Conservation (phyloP, 2,113 vertebrate species). For the Notechis scutatus region DNA sequence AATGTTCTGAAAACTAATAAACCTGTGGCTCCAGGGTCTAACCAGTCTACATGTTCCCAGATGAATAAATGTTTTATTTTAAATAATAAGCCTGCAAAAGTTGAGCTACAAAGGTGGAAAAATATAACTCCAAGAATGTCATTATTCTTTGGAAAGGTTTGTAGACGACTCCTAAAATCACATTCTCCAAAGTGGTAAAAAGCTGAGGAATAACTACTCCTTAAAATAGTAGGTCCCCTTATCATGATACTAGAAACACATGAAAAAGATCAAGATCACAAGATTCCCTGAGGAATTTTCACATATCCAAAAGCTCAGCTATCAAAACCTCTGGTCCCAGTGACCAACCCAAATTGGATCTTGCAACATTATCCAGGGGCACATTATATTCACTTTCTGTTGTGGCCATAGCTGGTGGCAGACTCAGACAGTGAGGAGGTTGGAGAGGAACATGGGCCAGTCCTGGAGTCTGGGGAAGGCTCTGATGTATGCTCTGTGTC, state of each 20-base stretch:
- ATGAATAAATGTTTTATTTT: not conserved
- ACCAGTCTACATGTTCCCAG: not conserved
- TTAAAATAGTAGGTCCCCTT: not conserved
- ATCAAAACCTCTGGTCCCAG: not conserved
- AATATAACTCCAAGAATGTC: not conserved
- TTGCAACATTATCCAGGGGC: too few species aligned
- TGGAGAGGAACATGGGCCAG: too few species aligned
- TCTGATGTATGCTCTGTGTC: too few species aligned
- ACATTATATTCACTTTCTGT: too few species aligned
- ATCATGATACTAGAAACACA: not conserved
- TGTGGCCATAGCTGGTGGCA: too few species aligned
- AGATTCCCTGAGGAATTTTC: not conserved
- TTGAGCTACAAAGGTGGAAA: not conserved
- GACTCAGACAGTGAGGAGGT: too few species aligned
- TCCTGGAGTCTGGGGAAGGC: too few species aligned
- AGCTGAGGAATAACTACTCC: not conserved
- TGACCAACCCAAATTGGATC: too few species aligned
- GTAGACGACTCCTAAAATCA: not conserved
- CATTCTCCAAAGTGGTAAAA: not conserved
- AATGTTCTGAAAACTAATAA: slow-evolving; percentile 23
- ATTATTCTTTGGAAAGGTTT: not conserved
- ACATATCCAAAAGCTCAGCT: not conserved
- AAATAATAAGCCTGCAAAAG: not conserved
- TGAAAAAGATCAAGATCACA: not conserved
- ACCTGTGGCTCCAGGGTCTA: not conserved